A percentile compares a stretch with the other conserved stretches of the same genome.
phyloP scores from a whole-genome alignment of 92 coral and sea anemone genomes.

The Phymanthus crucifer region DNA sequence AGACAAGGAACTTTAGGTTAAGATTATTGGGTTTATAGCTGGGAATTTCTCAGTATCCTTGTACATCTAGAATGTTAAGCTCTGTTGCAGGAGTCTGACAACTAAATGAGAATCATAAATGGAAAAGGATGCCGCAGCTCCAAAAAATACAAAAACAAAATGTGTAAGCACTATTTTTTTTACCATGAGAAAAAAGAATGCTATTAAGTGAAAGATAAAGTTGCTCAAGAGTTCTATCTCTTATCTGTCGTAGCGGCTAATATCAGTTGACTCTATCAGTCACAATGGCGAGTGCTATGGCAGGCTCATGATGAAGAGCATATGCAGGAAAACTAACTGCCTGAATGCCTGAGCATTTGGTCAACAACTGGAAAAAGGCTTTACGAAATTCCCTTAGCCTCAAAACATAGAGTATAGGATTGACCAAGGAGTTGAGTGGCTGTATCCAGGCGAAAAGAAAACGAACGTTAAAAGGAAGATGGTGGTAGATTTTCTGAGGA shows the following conservation, averaged over 20 bases:
- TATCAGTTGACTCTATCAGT: no score
- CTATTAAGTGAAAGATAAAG: neutral
- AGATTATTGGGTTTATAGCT: no score
- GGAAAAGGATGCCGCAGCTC: no score
- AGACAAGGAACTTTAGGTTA: no score
- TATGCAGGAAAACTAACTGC: neutral
- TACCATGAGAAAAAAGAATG: no score
- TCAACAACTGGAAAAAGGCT: slow-evolving; percentile 16
- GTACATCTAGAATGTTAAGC: no score
- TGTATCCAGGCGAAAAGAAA: slow-evolving; percentile 5
- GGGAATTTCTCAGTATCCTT: no score
- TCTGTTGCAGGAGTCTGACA: no score
- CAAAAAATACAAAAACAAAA: no score
- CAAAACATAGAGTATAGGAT: slow-evolving; percentile 25
- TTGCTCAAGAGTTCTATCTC: neutral
- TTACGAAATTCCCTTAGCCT: slow-evolving; percentile 22
- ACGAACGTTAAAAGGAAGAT: neutral
- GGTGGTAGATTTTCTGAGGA: neutral
- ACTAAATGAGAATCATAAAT: no score
- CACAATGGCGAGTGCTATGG: neutral
- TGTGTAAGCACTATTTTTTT: no score
- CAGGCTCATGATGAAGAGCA: neutral
- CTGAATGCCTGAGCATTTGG: slow-evolving; percentile 12
- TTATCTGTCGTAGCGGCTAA: neutral
- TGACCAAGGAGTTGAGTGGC: slow-evolving; percentile 19